Conservation (phyloP, 2,113 vertebrate species). For the Python bivittatus region DNA sequence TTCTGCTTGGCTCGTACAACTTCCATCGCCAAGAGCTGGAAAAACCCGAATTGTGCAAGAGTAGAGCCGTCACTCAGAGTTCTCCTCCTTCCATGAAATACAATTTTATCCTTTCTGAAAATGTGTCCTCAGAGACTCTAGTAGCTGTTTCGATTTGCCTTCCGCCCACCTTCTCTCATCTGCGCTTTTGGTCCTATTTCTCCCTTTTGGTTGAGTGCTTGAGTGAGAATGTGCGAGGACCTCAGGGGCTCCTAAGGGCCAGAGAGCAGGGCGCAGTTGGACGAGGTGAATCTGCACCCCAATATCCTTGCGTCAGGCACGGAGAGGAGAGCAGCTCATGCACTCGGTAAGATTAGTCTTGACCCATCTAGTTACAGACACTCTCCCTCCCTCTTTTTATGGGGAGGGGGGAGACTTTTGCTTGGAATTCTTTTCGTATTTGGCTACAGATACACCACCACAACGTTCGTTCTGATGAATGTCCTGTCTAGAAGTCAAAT, state of each 20-base stretch:
- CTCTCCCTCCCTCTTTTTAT: background rate
- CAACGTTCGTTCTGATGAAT: background rate
- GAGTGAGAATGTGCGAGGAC: background rate
- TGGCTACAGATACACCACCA: constrained; percentile 11
- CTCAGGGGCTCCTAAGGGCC: background rate
- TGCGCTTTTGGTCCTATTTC: background rate
- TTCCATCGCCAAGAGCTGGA: background rate
- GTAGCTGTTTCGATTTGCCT: constrained; percentile 28
- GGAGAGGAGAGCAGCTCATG: background rate
- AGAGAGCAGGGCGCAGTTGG: background rate
- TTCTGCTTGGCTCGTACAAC: background rate
- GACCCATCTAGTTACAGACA: background rate
- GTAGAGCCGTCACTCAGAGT: constrained; percentile 1
- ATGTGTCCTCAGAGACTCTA: constrained; percentile 32
- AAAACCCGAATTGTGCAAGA: constrained; percentile 33
- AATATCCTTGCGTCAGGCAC: constrained; percentile 24
- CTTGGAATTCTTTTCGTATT: background rate
- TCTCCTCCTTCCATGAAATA: constrained; percentile 30
- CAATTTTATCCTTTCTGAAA: background rate
- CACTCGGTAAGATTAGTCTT: constrained; percentile 1
- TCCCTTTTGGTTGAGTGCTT: background rate
- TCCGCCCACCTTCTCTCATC: constrained; percentile 25
- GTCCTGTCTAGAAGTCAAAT: constrained; percentile 27
- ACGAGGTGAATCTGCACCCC: background rate
- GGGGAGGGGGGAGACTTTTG: background rate